A percentile compares a stretch with the other conserved stretches of the same genome.
Evolutionary conservation across 92 coral and sea anemone species (phyloP).

Genomic region (Chrysogorgia sp.): DNA sequence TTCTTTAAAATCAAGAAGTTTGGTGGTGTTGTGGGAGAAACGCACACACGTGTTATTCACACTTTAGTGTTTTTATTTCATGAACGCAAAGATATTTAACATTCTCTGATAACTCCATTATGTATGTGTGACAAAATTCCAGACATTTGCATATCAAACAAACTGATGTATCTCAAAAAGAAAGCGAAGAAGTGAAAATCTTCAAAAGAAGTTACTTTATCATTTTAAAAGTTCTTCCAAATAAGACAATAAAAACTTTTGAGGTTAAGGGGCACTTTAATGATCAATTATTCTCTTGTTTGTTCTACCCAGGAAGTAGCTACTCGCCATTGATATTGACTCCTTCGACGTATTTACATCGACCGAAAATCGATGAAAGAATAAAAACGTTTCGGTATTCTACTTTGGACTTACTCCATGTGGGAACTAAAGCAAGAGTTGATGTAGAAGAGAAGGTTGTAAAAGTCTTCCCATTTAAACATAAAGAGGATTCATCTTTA

Average conservation of each 20-base stretch:
- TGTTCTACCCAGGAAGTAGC: neutral
- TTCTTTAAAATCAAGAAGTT: too few relatives aligned
- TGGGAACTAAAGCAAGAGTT: constrained; percentile 17
- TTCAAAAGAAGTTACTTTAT: too few relatives aligned
- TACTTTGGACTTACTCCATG: constrained; percentile 20
- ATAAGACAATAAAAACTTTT: neutral
- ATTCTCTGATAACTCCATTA: too few relatives aligned
- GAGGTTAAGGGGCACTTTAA: neutral
- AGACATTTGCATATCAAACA: too few relatives aligned
- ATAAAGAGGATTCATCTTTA: neutral
- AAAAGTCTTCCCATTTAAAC: constrained; percentile 30
- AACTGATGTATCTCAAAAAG: too few relatives aligned
- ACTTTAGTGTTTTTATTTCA: too few relatives aligned
- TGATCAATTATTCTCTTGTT: neutral
- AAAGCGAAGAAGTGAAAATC: too few relatives aligned
- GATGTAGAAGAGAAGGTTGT: neutral
- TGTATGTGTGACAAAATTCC: too few relatives aligned
- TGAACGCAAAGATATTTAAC: too few relatives aligned
- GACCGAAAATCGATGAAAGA: constrained; percentile 24
- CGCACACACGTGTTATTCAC: too few relatives aligned
- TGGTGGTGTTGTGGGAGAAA: too few relatives aligned
- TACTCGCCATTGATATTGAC: constrained; percentile 12
- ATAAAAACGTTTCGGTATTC: constrained; percentile 18
- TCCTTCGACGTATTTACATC: constrained; percentile 14
- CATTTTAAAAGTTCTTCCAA: neutral